Conservation (phyloP, 2,888 invertebrate genomes). For the Coleophora flavipennella region DNA sequence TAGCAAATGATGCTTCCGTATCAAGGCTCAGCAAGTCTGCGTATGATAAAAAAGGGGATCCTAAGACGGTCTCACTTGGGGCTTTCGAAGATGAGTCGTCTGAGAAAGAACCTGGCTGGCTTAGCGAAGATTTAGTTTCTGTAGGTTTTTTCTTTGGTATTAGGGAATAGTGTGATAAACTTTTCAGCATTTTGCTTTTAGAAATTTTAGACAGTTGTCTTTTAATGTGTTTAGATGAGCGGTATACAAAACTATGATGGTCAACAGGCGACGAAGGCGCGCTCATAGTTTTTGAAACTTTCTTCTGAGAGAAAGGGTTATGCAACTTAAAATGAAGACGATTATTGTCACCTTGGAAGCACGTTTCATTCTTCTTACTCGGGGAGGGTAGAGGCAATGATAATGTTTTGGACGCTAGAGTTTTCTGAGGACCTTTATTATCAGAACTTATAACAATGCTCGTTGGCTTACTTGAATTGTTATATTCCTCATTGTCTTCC, state of each 20-base stretch:
- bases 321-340: conserved; percentile 45
- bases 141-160: conserved; percentile 51
- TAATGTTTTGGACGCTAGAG: not conserved
- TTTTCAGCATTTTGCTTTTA: conserved; percentile 61
- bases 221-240: conserved; percentile 56
- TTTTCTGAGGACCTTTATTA: not conserved
- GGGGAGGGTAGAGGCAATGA: conserved; percentile 25
- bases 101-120: conserved; percentile 50
- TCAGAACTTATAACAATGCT: too few species aligned
- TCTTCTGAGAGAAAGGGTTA: conserved; percentile 57
- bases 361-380: conserved; percentile 27
- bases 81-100: conserved; percentile 48
- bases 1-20: conserved; percentile 33
- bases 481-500: not conserved
- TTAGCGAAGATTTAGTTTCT: conserved; percentile 36
- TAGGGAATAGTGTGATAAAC: conserved; percentile 59
- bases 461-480: not conserved
- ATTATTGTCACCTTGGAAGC: conserved; percentile 15
- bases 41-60: conserved; percentile 66
- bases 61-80: conserved; percentile 66
- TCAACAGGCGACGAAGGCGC: conserved; percentile 61
- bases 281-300: conserved; percentile 50
- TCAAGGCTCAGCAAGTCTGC: conserved; percentile 53
- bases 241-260: conserved; percentile 53
- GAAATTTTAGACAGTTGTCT: conserved; percentile 53